These are phyloP conservation scores for Nasua narica DNA, from an alignment of 2,797 vertebrate species.

Conservation along the genomic window DNA sequence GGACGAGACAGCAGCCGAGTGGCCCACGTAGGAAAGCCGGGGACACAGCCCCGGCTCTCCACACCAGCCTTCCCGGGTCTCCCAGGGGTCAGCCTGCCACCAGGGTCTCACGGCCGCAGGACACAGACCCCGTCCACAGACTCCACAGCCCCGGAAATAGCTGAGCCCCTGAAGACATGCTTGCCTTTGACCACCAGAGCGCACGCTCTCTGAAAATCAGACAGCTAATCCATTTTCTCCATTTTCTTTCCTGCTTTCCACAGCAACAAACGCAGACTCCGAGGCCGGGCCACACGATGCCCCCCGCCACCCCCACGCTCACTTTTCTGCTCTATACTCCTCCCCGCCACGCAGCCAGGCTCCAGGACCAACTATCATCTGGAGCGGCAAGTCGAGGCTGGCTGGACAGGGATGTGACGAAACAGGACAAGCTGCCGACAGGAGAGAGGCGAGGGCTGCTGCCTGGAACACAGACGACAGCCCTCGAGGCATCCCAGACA, in stretches of 20 bases:
- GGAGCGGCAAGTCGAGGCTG: not conserved
- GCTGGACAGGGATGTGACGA: not conserved
- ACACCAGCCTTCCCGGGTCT: not conserved
- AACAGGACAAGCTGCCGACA: not conserved
- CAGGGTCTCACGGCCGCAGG: not conserved
- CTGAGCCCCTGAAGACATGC: rapidly evolving
- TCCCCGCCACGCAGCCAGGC: not conserved
- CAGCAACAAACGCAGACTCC: not conserved
- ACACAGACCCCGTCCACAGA: not conserved
- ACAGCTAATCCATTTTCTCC: not conserved
- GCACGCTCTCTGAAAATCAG: not conserved
- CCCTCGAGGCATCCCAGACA: not conserved
- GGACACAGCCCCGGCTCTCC: not conserved
- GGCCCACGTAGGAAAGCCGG: not conserved
- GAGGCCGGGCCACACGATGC: not conserved
- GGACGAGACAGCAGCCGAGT: not conserved
- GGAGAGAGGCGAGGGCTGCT: not conserved
- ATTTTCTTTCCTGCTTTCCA: not conserved
- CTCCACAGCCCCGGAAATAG: not conserved
- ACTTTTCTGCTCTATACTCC: not conserved
- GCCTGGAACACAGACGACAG: rapidly evolving
- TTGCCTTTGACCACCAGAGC: not conserved
- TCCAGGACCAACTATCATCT: not conserved
- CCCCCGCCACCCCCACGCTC: not conserved
- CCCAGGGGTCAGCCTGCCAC: not conserved